Conservation (phyloP, 2,113 vertebrate species). For the Gadus macrocephalus region DNA sequence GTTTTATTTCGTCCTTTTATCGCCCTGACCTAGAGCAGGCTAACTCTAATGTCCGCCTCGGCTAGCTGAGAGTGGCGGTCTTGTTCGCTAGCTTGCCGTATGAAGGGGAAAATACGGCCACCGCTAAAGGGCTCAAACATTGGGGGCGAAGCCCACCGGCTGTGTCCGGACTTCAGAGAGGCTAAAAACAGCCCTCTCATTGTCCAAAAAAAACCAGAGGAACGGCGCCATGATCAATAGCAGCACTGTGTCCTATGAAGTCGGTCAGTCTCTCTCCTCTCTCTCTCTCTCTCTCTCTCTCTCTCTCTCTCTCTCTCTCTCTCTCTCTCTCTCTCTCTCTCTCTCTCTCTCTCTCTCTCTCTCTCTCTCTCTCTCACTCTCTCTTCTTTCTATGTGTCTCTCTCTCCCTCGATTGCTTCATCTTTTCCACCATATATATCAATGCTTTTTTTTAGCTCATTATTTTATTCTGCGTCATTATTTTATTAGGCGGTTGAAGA, state of each 20-base stretch:
- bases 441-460: constrained; percentile 71
- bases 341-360: constrained; percentile 28
- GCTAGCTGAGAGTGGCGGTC: constrained; percentile 42
- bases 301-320: constrained; percentile 14
- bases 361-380: constrained; percentile 2
- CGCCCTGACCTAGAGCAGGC: too few species aligned
- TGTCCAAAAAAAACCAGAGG: constrained; percentile 49
- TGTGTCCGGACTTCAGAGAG: constrained; percentile 63
- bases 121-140: constrained; percentile 51
- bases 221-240: constrained; percentile 69
- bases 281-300: constrained; percentile 26
- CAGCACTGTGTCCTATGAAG: constrained; percentile 66
- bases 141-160: constrained; percentile 56
- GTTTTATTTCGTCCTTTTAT: too few species aligned
- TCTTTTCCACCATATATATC: constrained; percentile 10
- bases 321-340: constrained; percentile 25
- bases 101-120: constrained; percentile 53
- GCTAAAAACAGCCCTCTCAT: constrained; percentile 61
- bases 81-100: constrained; percentile 53
- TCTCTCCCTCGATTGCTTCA: constrained; percentile 44
- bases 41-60: too few species aligned
- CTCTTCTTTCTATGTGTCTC: constrained; percentile 34
- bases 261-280: constrained; percentile 50
- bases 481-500: constrained; percentile 56
- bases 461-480: constrained; percentile 66